Evolutionary conservation across 1,140 invertebrate species (phyloP).

Genomic region (Drosophila micromelanica): DNA sequence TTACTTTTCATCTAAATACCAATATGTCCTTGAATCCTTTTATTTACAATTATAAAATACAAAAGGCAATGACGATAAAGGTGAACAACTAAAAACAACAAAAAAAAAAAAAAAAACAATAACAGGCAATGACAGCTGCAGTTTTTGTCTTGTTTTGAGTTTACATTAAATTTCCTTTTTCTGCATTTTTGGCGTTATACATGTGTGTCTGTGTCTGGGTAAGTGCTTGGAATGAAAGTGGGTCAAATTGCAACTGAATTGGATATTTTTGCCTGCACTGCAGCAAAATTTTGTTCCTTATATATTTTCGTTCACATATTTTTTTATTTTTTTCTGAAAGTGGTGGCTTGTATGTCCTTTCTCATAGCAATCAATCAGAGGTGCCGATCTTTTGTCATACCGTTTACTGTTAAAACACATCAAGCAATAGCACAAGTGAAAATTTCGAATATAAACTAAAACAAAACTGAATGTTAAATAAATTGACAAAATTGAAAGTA

Average conservation of each 20-base stretch:
- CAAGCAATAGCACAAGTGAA: neutral
- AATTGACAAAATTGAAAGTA: neutral
- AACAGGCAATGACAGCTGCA: constrained; percentile 57
- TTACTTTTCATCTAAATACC: constrained; percentile 56
- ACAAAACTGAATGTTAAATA: neutral
- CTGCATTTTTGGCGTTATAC: constrained; percentile 35
- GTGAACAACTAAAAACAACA: constrained; percentile 23
- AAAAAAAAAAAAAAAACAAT: constrained; percentile 27
- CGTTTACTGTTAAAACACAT: constrained; percentile 4
- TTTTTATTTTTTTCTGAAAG: constrained; percentile 4
- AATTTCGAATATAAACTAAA: neutral
- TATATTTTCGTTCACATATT: neutral
- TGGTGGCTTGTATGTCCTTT: neutral
- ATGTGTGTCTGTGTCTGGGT: constrained; percentile 12
- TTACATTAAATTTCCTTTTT: constrained; percentile 57
- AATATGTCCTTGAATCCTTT: constrained; percentile 41
- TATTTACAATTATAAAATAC: constrained; percentile 35
- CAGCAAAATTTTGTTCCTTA: constrained; percentile 48
- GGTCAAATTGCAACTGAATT: constrained; percentile 72
- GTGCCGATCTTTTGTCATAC: constrained; percentile 18
- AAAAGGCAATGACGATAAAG: neutral
- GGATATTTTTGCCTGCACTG: constrained; percentile 53
- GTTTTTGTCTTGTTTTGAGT: constrained; percentile 46
- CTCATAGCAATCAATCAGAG: constrained; percentile 3
- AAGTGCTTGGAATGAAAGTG: constrained; percentile 55